Evolutionary conservation across 2,797 vertebrate species (phyloP).

Genomic region (Scleropages formosus): DNA sequence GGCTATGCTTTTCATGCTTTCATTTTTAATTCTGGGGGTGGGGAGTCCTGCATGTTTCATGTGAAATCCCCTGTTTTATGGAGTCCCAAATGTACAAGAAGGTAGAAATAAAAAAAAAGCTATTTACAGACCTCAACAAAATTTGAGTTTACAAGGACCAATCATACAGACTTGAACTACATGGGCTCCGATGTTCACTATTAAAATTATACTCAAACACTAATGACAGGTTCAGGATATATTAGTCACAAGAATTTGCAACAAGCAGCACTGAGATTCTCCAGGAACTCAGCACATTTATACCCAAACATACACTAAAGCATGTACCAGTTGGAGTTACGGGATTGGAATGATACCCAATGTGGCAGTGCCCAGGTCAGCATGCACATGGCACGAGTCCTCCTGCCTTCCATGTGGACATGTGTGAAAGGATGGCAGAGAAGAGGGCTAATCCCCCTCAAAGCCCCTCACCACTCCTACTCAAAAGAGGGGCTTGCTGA

Average conservation of each 20-base stretch:
- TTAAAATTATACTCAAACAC: neutral
- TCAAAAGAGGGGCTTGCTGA: too few relatives aligned
- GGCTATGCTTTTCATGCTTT: too few relatives aligned
- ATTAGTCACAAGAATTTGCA: too few relatives aligned
- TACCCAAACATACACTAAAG: too few relatives aligned
- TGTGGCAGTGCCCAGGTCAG: slow-evolving; percentile 31
- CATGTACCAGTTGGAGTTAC: neutral
- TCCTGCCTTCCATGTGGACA: neutral
- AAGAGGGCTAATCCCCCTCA: neutral
- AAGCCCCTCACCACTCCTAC: neutral
- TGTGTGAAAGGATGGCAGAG: neutral
- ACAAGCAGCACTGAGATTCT: too few relatives aligned
- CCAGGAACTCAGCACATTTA: too few relatives aligned
- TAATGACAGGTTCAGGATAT: too few relatives aligned
- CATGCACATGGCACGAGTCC: slow-evolving; percentile 14
- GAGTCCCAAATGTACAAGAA: slow-evolving; percentile 17
- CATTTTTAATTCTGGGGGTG: too few relatives aligned
- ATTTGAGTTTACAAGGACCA: neutral
- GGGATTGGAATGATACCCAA: slow-evolving; percentile 21
- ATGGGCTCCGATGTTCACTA: neutral
- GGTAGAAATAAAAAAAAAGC: slow-evolving; percentile 6
- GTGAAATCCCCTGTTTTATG: neutral
- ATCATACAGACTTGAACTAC: neutral
- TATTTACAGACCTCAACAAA: neutral
- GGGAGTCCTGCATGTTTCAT: slow-evolving; percentile 9